phyloP scores from a whole-genome alignment of 2,888 invertebrate genomes.

The Salticus scenicus region DNA sequence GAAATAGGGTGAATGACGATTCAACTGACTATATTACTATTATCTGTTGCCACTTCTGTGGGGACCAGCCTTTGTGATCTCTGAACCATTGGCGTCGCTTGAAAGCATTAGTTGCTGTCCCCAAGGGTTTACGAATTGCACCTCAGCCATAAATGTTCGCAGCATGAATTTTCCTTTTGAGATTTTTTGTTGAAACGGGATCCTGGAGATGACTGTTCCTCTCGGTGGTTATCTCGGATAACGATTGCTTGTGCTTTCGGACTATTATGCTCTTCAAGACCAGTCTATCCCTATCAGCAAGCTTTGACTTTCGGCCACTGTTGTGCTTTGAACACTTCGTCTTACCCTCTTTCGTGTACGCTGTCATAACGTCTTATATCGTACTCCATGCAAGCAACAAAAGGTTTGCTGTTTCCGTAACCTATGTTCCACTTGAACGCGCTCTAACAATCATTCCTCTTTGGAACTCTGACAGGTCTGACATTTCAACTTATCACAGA shows the following conservation, averaged over 20 bases:
- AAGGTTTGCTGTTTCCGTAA: conserved; percentile 13
- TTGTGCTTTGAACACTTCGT: conserved; percentile 7
- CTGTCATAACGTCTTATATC: conserved; percentile 13
- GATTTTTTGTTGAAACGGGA: background rate
- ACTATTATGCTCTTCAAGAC: conserved; percentile 13
- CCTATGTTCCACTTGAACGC: background rate
- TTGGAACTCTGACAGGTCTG: conserved; percentile 33
- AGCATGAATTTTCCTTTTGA: background rate
- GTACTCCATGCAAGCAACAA: conserved; percentile 5
- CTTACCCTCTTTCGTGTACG: conserved; percentile 23
- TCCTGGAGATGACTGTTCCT: conserved; percentile 37
- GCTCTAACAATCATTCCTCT: conserved; percentile 8
- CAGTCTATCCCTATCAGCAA: conserved; percentile 6
- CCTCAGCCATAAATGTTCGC: background rate
- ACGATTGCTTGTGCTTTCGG: conserved; percentile 27
- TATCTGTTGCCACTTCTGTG: background rate
- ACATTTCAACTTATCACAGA: conserved; percentile 5
- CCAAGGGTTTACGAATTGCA: background rate
- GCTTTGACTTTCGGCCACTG: conserved; percentile 23
- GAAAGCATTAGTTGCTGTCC: background rate
- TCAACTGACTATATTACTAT: too few species aligned
- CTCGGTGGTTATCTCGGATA: conserved; percentile 30
- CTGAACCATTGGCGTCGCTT: background rate
- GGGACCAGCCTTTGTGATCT: background rate
- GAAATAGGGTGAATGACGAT: too few species aligned